Percentiles rank a stretch among this genome's conserved stretches.
phyloP scores from a whole-genome alignment of 2,888 invertebrate genomes.

The Drosophila fulvimacula region DNA sequence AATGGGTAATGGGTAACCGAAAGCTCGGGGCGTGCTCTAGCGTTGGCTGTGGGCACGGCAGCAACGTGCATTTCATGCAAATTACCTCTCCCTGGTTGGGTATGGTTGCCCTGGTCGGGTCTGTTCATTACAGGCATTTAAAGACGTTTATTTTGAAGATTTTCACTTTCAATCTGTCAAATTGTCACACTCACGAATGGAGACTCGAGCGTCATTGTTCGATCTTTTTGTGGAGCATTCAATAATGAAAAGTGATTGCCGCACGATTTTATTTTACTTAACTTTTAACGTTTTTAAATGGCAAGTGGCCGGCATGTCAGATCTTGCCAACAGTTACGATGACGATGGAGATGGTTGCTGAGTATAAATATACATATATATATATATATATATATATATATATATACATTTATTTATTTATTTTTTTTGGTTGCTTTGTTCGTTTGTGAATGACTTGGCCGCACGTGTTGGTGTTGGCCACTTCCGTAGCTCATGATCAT shows the following conservation, averaged over 20 bases:
- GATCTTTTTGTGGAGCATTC: constrained; percentile 47
- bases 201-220: constrained; percentile 50
- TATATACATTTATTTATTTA: constrained; percentile 6
- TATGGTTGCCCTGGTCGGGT: constrained; percentile 4
- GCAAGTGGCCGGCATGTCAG: constrained; percentile 49
- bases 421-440: constrained; percentile 11
- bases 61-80: constrained; percentile 77
- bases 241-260: constrained; percentile 67
- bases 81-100: constrained; percentile 43
- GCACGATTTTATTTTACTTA: constrained; percentile 58
- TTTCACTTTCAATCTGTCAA: constrained; percentile 78
- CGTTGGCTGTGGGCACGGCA: constrained; percentile 28
- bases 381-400: neutral
- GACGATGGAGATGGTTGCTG: constrained; percentile 30
- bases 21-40: constrained; percentile 41
- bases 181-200: constrained; percentile 66
- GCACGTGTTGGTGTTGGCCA: constrained; percentile 69
- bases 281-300: constrained; percentile 33
- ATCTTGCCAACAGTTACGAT: constrained; percentile 39
- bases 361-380: constrained; percentile 3
- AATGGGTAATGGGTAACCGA: constrained; percentile 28
- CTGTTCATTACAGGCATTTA: constrained; percentile 58
- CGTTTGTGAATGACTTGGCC: constrained; percentile 32
- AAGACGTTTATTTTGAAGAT: constrained; percentile 62
- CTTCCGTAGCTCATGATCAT: constrained; percentile 56